These are phyloP conservation scores for Diploscapter pachys DNA, from an alignment of 1,140 invertebrate species.

Conservation along the genomic window DNA sequence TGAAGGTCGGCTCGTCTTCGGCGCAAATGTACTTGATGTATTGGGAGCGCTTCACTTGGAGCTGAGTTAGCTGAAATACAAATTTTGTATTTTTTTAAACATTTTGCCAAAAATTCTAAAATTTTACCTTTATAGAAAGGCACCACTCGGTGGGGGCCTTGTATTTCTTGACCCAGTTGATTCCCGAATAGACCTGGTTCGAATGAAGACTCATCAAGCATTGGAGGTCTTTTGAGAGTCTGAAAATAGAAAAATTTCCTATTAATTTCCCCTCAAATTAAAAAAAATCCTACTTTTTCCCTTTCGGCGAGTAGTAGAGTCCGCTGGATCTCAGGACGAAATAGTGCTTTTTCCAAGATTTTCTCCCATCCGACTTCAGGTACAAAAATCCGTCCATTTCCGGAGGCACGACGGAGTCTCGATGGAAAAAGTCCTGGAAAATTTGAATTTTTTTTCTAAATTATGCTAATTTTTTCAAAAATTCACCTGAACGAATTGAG, in stretches of 20 bases:
- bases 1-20: constrained; percentile 78
- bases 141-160: constrained; percentile 91
- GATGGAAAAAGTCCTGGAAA: constrained; percentile 68
- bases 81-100: not conserved
- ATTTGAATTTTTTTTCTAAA: constrained; percentile 29
- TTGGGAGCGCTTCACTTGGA: constrained; percentile 82
- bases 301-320: constrained; percentile 63
- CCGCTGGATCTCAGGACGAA: constrained; percentile 71
- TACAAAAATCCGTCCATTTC: constrained; percentile 87
- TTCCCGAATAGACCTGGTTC: constrained; percentile 79
- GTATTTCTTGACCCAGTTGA: constrained; percentile 96
- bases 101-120: not conserved
- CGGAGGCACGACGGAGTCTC: constrained; percentile 66
- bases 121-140: constrained; percentile 79
- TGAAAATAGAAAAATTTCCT: constrained; percentile 64
- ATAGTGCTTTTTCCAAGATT: constrained; percentile 95
- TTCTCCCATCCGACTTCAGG: constrained; percentile 91
- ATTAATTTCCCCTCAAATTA: constrained; percentile 41
- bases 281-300: constrained; percentile 35
- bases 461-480: not conserved
- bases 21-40: constrained; percentile 96
- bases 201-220: constrained; percentile 90
- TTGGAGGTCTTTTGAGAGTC: constrained; percentile 81
- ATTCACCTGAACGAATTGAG: constrained; percentile 51
- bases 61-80: constrained; percentile 71